Conservation (phyloP, 23 tunicate genomes). For the Halocynthia aurantium region DNA sequence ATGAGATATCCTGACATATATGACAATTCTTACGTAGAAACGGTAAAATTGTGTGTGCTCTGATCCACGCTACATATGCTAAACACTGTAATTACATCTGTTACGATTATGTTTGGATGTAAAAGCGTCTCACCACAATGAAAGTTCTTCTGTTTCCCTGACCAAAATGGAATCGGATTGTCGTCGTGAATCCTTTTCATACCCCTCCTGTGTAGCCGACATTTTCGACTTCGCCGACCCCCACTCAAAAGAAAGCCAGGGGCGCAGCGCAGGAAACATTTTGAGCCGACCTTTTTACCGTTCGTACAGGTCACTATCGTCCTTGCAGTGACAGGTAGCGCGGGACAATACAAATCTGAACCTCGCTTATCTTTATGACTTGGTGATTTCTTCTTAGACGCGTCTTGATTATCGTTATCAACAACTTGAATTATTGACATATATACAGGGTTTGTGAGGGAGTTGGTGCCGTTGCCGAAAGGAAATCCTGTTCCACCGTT, state of each 20-base stretch:
- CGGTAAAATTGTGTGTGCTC: no score
- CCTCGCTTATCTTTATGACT: background rate
- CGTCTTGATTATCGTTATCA: no score
- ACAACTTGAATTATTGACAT: no score
- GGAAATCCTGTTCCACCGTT: no score
- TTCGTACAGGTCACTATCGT: background rate
- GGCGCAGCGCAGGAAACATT: conserved; percentile 4
- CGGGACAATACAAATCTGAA: background rate
- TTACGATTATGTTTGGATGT: no score
- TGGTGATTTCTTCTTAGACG: no score
- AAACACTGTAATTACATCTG: no score
- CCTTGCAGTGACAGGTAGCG: background rate
- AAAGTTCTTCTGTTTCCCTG: conserved; percentile 3
- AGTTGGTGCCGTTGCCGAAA: no score
- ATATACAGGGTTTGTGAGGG: no score
- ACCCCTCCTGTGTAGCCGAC: background rate
- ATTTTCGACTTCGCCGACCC: background rate
- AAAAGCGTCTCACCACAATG: background rate
- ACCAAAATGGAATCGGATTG: background rate
- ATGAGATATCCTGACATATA: no score
- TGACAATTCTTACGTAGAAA: no score
- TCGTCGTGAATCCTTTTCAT: background rate
- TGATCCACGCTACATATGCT: no score
- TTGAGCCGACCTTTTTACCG: conserved; percentile 6
- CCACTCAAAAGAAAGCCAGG: background rate